Evolutionary conservation across 2,888 invertebrate genomes (phyloP).

Genomic region (Apocheima hispidaria): DNA sequence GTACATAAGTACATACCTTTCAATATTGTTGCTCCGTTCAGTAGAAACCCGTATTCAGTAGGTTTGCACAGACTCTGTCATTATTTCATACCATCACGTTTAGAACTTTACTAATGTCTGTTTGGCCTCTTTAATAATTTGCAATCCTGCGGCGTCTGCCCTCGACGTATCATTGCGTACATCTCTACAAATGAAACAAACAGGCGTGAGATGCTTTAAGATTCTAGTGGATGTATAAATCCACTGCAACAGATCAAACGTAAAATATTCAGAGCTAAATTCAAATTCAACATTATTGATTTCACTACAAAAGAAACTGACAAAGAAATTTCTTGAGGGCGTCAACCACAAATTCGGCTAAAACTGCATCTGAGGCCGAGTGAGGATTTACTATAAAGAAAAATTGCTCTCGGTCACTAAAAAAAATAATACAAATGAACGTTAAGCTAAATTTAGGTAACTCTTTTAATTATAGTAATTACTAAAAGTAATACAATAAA

Average conservation of each 20-base stretch:
- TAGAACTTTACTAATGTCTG: constrained; percentile 1
- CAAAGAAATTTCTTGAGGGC: too few relatives aligned
- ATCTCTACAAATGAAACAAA: constrained; percentile 18
- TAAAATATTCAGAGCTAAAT: not conserved
- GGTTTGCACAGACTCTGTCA: not conserved
- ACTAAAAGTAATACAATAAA: too few relatives aligned
- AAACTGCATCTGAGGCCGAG: too few relatives aligned
- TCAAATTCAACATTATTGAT: too few relatives aligned
- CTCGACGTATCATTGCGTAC: constrained; percentile 18
- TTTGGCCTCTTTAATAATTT: constrained; percentile 8
- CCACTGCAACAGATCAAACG: not conserved
- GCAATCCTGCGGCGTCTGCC: constrained; percentile 8
- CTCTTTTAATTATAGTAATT: too few relatives aligned
- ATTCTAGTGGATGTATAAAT: not conserved
- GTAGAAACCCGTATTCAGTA: not conserved
- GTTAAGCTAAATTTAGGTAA: too few relatives aligned
- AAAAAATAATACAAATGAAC: too few relatives aligned
- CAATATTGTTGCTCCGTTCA: not conserved
- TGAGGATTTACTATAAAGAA: too few relatives aligned
- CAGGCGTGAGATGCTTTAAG: constrained; percentile 18
- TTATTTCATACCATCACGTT: not conserved
- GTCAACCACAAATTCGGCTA: too few relatives aligned
- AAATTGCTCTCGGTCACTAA: too few relatives aligned
- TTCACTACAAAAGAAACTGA: too few relatives aligned
- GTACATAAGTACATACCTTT: too few relatives aligned